Conservation (phyloP, 30 jellyfish, hydroid and myxozoan species). For the Hydractinia echinata region DNA sequence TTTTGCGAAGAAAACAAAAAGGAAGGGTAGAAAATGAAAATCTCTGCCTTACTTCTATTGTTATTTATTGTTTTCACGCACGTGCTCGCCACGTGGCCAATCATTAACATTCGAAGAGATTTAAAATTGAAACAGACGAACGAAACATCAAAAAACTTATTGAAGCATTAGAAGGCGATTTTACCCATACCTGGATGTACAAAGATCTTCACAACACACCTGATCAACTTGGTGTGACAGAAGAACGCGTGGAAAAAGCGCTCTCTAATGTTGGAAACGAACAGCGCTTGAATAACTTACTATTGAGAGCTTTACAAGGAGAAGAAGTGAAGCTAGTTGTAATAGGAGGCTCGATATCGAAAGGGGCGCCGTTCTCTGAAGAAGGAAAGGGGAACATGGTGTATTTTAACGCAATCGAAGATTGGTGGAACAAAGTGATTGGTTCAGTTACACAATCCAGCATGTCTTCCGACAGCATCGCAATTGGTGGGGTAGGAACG, state of each 20-base stretch:
- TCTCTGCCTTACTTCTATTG: too few relatives aligned
- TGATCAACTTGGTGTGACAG: constrained; percentile 71
- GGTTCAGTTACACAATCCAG: constrained; percentile 58
- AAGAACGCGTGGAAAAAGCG: constrained; percentile 56
- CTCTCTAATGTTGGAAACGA: constrained; percentile 78
- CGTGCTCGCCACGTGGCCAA: too few relatives aligned
- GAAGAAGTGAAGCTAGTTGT: constrained; percentile 49
- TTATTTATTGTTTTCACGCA: too few relatives aligned
- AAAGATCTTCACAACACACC: constrained; percentile 59
- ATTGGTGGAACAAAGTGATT: constrained; percentile 90
- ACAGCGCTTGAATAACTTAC: constrained; percentile 49
- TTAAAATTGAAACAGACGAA: too few relatives aligned
- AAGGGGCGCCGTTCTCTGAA: constrained; percentile 99
- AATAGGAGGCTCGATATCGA: constrained; percentile 95
- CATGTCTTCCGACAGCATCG: constrained; percentile 46
- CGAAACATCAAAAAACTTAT: constrained; percentile 36
- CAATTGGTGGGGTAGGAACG: constrained; percentile 96
- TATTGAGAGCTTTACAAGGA: constrained; percentile 67
- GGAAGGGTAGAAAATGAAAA: too few relatives aligned
- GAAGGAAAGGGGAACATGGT: constrained; percentile 65
- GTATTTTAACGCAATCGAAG: constrained; percentile 68
- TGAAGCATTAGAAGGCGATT: constrained; percentile 52
- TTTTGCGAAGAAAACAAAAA: too few relatives aligned
- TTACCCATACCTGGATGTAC: constrained; percentile 85
- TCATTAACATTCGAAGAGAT: too few relatives aligned